A percentile compares a stretch with the other conserved stretches of the same genome.
Evolutionary conservation across 2,113 vertebrate genomes (phyloP).

Genomic region (Laterallus jamaicensis): DNA sequence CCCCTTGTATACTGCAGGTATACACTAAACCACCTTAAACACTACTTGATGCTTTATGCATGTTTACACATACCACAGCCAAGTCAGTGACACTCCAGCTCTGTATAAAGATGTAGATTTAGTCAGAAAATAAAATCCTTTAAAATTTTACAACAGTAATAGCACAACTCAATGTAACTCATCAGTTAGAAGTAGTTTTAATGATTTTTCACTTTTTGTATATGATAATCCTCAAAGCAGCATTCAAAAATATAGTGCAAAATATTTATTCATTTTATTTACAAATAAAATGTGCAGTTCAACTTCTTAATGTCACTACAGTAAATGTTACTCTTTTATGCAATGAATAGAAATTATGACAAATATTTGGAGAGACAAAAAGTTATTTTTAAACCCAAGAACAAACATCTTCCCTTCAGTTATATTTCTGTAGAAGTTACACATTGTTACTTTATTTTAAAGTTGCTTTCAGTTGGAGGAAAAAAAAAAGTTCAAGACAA

Average conservation of each 20-base stretch:
- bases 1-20: background rate
- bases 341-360: slow-evolving; percentile 1
- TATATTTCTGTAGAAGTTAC: background rate
- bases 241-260: slow-evolving; percentile 69
- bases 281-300: slow-evolving; percentile 51
- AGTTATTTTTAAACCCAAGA: slow-evolving; percentile 18
- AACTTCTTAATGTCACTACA: slow-evolving; percentile 1
- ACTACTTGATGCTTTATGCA: background rate
- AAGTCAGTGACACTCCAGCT: background rate
- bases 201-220: slow-evolving; percentile 36
- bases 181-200: slow-evolving; percentile 55
- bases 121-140: background rate
- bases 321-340: background rate
- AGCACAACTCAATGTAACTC: slow-evolving; percentile 32
- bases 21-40: background rate
- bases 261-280: slow-evolving; percentile 68
- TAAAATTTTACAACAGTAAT: background rate
- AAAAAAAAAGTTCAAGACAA: slow-evolving; percentile 23
- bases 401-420: slow-evolving; percentile 6
- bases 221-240: slow-evolving; percentile 19
- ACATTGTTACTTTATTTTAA: background rate
- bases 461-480: slow-evolving; percentile 12
- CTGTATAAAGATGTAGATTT: background rate
- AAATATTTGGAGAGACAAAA: slow-evolving; percentile 27
- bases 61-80: background rate